Percentiles rank a stretch among this genome's conserved stretches.
Conservation (phyloP, 30 jellyfish, hydroid and myxozoan genomes). For the Aurelia sp. region DNA sequence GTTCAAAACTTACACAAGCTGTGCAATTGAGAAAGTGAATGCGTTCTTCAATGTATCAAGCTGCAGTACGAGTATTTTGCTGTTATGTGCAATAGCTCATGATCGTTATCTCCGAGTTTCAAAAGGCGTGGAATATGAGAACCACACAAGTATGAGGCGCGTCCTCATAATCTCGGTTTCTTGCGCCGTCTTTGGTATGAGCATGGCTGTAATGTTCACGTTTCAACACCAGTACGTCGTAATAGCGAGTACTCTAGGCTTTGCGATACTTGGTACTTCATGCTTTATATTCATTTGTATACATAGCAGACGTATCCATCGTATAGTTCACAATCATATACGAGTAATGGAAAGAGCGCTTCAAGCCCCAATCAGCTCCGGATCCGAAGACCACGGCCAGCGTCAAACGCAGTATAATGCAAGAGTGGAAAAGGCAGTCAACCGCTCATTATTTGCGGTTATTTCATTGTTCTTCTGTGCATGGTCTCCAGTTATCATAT, state of each 20-base stretch:
- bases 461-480: slow-evolving; percentile 32
- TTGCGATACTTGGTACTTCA: slow-evolving; percentile 31
- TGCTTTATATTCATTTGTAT: slow-evolving; percentile 52
- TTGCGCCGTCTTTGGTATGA: slow-evolving; percentile 18
- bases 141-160: slow-evolving; percentile 19
- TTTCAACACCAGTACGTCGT: neutral
- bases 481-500: slow-evolving; percentile 66
- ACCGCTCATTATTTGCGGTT: slow-evolving; percentile 52
- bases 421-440: slow-evolving; percentile 22
- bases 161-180: neutral
- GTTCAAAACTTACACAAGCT: neutral
- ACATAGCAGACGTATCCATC: slow-evolving; percentile 8
- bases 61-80: slow-evolving; percentile 65
- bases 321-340: slow-evolving; percentile 31
- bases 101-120: slow-evolving; percentile 62
- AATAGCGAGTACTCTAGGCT: slow-evolving; percentile 28
- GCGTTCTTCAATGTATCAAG: slow-evolving; percentile 53
- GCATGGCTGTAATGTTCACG: slow-evolving; percentile 25
- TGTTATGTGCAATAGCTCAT: slow-evolving; percentile 46
- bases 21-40: slow-evolving; percentile 42
- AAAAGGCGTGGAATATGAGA: neutral
- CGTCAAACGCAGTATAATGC: too few relatives aligned
- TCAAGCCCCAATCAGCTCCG: neutral
- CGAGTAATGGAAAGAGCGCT: neutral
- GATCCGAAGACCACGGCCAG: too few relatives aligned